A percentile compares a stretch with the other conserved stretches of the same genome.
Evolutionary conservation across 1,140 invertebrate genomes (phyloP).

Genomic region (Acromyrmex heyeri): DNA sequence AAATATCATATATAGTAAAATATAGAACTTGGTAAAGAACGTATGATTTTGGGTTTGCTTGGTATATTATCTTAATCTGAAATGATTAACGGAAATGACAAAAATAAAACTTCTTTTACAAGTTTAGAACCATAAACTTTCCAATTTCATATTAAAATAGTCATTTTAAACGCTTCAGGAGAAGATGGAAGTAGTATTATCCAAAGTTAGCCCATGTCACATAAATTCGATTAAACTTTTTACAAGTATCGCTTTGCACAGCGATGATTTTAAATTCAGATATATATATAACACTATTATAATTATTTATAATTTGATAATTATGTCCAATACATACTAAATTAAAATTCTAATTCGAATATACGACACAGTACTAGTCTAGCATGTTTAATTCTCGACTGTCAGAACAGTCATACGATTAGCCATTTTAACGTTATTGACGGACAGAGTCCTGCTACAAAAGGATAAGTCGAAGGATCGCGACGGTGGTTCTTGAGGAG

Average conservation of each 20-base stretch:
- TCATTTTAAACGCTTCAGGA: background rate
- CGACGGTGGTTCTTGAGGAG: constrained; percentile 51
- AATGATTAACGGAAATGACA: background rate
- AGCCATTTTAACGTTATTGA: constrained; percentile 46
- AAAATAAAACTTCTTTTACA: constrained; percentile 30
- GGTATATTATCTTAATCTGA: background rate
- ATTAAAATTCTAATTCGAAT: constrained; percentile 1
- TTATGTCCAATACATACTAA: background rate
- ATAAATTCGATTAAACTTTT: background rate
- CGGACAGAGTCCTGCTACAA: constrained; percentile 31
- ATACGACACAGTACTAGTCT: background rate
- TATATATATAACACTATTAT: background rate
- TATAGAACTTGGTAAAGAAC: background rate
- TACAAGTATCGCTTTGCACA: background rate
- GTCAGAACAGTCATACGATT: background rate
- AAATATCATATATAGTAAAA: background rate
- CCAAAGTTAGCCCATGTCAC: constrained; percentile 21
- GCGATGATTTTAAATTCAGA: background rate
- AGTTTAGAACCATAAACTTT: constrained; percentile 9
- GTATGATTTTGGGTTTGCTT: background rate
- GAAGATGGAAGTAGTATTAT: background rate
- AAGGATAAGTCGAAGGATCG: constrained; percentile 30
- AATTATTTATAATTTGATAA: constrained; percentile 19
- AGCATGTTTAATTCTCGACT: background rate
- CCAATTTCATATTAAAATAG: background rate